Base-by-base conservation (phyloP, 2,888 invertebrate species). In the Scrobipalpa atriplicella region DNA sequence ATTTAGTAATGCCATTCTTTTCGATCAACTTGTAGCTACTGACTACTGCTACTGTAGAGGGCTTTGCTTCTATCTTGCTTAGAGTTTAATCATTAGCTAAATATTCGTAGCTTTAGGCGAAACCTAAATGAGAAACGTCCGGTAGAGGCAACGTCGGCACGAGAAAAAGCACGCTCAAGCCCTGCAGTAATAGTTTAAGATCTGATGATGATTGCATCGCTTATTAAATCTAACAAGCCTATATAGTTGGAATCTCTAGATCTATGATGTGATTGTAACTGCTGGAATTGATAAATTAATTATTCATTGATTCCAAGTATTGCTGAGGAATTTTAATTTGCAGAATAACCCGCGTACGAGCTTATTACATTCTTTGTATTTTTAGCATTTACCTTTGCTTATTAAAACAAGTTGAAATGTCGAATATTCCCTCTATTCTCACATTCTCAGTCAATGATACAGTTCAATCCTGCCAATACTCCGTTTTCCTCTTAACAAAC, bases 241-340 rank as follows among this genome's bases (percentile, higher is more conserved):
- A 51, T 7, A 39, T 39, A 52, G 18, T 29, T 29, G 29, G 5
- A 19, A 19, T 11, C 1, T 52, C 39, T 66, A 62, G 70, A 73
- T 73, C 68, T 68, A 61, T 69, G 73, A 67, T 60, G 47, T 69
- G 73, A 75, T 75, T 63, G 69, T 69, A 67, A 66, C 64, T 67
- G 65, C 69, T 73, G 70, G 69, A 70, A 69, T 72, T 75, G 73
- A 71, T 70, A 73, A 74, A 74, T 76, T 68, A 72, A 72, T 76
- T 74, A 77, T 75, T 73, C 72, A 75, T 73, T 62, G 63, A 54
- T 69, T 68, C 66, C 66, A 66, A 54, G 60, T 52, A 60, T 56
- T 58, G 67, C 65, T 64, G 47, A 62, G 67, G 71, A 70, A 74
- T 71, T 72, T 73, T 72, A 73, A 75, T 73, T 67, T 66, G 65